Evolutionary conservation across 2,888 invertebrate genomes (phyloP), one percentile per base, ranked within the genome.

Genomic region (Stenolophus ochropezus): DNA sequence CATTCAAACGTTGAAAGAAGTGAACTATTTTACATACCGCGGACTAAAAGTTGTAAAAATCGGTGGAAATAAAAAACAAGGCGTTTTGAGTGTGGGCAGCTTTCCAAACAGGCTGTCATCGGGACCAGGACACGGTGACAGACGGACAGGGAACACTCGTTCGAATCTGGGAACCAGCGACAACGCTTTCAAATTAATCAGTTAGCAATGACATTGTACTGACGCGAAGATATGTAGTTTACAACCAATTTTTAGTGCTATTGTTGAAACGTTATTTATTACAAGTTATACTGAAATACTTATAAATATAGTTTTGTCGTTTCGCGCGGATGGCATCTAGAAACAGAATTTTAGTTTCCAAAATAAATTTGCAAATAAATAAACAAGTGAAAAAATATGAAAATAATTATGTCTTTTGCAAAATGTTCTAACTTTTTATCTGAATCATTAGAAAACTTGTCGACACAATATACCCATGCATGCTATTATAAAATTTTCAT

Each of bases 81-180:
- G 8, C 0, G 33, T 69, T 69, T 65, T 33, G n/a, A 33, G 18
- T 27, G 27, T 21, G 73, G 73, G 73, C 73, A 73, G n/a, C 51
- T 47, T 21, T 73, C 73, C 73, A 73, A 73, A 73, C 49, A 73
- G 14, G 73, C 73, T 73, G 73, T 73, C 73, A 23, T 25, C 73
- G 47, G 14, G 20, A 73, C 49, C 25, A 25, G 61, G n/a, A 71
- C 42, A 20, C 42, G 18, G 47, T 73, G 73, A 73, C 73, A 73
- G 65, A 73, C 51, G 51, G 73, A 73, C 73, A 73, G 73, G 73
- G 47, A 49, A 73, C 73, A 73, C 49, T 73, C 73, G 49, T 73
- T 47, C 73, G 27, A 69, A 69, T 69, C 65, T 65, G 18, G 65
- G 33, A 61, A 20, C n/a, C 56, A 58, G 14, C 18, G 65, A 6